Base-by-base conservation (phyloP, 2,113 vertebrate species). In the Notechis scutatus region DNA sequence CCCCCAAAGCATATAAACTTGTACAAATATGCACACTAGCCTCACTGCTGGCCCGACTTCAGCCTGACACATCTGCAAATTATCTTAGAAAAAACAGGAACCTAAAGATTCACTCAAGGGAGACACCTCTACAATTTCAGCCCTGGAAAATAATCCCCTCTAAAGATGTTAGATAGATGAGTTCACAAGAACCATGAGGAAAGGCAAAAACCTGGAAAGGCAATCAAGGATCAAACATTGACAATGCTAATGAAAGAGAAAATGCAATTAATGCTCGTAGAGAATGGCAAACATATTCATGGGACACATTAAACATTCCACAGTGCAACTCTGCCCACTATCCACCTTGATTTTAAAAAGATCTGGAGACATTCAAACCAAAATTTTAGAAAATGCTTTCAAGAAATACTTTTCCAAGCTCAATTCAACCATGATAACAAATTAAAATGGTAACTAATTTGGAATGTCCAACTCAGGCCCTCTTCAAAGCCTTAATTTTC, bases 1-100 rank as follows among this genome's bases (percentile, higher is more conserved):
- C 94, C 94, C 96, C 94, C 91, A 54, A 74, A 95, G 94, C 93
- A 57, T 87, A 95, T 91, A 95, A 96, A 95, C 94, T 94, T 95
- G 86, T 92, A 94, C 95, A 94, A 97, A 94, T 95, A 55, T 90
- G 94, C 90, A 92, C 87, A 61, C 29, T 94, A 95, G 95, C 94
- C 93, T 64, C 42, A 59, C 15, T 93, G 74, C 88, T 86, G 91
- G 95, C 93, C 85, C 90, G 89, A 96, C 97, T 96, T 95, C 97
- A 95, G 95, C 95, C 90, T 92, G 88, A 96, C 95, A 95, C 97
- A 97, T 97, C 96, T 97, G 97, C 94, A 94, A 97, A 42, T 90
- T 93, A 97, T 97, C 95, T 95, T 90, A 90, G 95, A 81, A 91
- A 91, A 87, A 93, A 93, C 55, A 93, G 90, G 96, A 96, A 95